Conservation (phyloP, 2,888 invertebrate species). For the Slavum lentiscoides region DNA sequence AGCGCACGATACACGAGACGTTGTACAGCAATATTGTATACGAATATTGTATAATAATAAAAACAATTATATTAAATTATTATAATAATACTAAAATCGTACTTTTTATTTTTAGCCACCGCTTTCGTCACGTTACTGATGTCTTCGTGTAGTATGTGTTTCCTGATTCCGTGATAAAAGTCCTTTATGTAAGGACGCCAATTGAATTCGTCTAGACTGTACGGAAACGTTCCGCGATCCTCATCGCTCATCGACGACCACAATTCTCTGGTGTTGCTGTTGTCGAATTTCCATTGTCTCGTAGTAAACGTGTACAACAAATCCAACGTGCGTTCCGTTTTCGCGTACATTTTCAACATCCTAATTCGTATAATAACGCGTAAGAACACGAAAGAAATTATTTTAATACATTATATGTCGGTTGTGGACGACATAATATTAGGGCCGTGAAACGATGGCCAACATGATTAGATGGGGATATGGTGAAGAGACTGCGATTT, state of each 20-base stretch:
- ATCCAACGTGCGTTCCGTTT: neutral
- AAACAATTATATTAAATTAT: no score
- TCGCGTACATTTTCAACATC: neutral
- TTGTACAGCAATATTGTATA: no score
- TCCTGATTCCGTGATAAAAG: neutral
- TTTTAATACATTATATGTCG: no score
- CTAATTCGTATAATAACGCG: neutral
- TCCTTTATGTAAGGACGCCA: neutral
- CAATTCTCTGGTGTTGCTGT: slow-evolving; percentile 12
- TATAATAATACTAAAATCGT: neutral
- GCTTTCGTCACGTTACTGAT: neutral
- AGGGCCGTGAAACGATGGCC: no score
- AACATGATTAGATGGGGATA: no score
- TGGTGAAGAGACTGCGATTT: no score
- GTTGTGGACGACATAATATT: no score
- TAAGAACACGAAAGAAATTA: neutral
- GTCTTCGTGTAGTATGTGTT: slow-evolving; percentile 6
- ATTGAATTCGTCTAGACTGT: neutral
- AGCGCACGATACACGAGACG: no score
- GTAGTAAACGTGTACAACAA: neutral
- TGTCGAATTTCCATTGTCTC: slow-evolving; percentile 18
- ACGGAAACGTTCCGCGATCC: neutral
- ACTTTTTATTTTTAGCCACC: slow-evolving; percentile 7
- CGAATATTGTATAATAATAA: no score
- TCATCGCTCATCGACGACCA: slow-evolving; percentile 13